Evolutionary conservation across 2,888 invertebrate genomes (phyloP).

Genomic region (Oithona nana): DNA sequence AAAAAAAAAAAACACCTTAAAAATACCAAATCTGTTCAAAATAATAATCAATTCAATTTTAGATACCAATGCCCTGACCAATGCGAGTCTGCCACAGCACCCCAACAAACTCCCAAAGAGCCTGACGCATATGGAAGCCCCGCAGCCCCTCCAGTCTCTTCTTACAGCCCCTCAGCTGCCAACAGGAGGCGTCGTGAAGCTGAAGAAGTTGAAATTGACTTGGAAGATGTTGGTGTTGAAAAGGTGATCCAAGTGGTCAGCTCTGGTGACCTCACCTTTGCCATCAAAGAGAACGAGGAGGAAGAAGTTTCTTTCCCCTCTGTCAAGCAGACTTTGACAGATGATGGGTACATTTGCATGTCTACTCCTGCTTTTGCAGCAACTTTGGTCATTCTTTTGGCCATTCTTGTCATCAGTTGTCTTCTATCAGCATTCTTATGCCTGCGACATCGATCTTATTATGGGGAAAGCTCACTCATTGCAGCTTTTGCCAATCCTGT

Average conservation of each 20-base stretch:
- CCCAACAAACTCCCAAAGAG: not conserved
- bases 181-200: conserved; percentile 21
- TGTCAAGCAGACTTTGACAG: conserved; percentile 19
- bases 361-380: conserved; percentile 82
- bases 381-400: conserved; percentile 58
- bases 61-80: conserved; percentile 73
- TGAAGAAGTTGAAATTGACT: conserved; percentile 20
- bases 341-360: conserved; percentile 58
- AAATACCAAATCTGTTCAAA: too few species aligned
- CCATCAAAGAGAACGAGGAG: conserved; percentile 25
- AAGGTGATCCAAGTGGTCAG: conserved; percentile 76
- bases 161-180: conserved; percentile 20
- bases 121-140: conserved; percentile 13
- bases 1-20: too few species aligned
- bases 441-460: conserved; percentile 39
- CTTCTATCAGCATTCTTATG: conserved; percentile 67
- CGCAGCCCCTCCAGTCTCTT: conserved; percentile 1
- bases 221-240: conserved; percentile 65
- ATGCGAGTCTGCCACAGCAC: conserved; percentile 31
- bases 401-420: conserved; percentile 63
- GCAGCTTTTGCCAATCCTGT: conserved; percentile 22
- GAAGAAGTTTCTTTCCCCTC: conserved; percentile 14
- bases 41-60: too few species aligned
- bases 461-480: conserved; percentile 21
- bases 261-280: conserved; percentile 71